Base-by-base conservation (phyloP, 2,797 vertebrate genomes). In the Dendrocincla tyrannina region DNA sequence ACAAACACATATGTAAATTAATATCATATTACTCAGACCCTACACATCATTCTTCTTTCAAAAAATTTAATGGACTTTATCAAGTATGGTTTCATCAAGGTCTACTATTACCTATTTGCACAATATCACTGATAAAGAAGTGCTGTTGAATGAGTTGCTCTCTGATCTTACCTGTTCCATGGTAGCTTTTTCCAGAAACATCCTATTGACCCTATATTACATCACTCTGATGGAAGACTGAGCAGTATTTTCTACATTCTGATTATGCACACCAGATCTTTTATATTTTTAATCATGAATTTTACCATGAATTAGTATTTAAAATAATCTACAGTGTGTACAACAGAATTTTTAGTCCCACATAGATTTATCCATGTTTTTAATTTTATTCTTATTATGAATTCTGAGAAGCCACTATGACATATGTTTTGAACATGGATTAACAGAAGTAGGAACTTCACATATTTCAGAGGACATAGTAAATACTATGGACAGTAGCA, bases 401-500 rank as follows among this genome's bases (percentile, higher is more conserved):
- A 85, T 75, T 81, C 42, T 78, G 79, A 81, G 46, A 95, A 96
- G 62, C 39, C 62, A 68, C 75, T 74, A 60, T 0, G 25, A 81
- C 60, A 63, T 55, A 67, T 49, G 35, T 41, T 85, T 63, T 92
- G 81, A 91, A 70, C n/a, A 46, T 62, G 55, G 87, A 72, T 69
- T 92, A 93, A 81, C 58, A 88, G 82, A 77, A 91, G 66, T 13
- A 88, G 60, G 67, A 27, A 83, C 41, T 83, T 78, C 32, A 50
- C 4, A 6, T 75, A 68, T 83, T 88, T 91, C 81, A 92, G 63
- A 94, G 41, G 46, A 74, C 75, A 75, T 28, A 74, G 60, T 58
- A 94, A 91, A 90, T 66, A 75, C n/a, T n/a, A n/a, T 83, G 37
- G 95, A 81, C 42, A 93, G 59, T 30, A 91, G 68, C 55, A 74